Conservation (phyloP, 2,113 vertebrate genomes). For the Archilochus colubris region DNA sequence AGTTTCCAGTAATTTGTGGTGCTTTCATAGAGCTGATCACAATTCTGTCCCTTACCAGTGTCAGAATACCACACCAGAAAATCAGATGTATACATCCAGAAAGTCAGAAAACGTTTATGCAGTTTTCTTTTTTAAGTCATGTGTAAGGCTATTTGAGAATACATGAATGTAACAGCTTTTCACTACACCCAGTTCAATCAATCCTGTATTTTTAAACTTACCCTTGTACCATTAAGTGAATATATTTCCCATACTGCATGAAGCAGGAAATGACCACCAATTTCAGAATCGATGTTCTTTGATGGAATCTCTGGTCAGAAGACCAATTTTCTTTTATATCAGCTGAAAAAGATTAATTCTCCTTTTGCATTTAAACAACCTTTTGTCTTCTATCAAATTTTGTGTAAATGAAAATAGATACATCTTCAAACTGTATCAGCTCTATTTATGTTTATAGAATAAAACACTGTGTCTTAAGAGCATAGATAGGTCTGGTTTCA, state of each 20-base stretch:
- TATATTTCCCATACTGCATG: not conserved
- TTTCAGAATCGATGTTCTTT: not conserved
- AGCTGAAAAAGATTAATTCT: not conserved
- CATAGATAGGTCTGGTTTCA: conserved; percentile 34
- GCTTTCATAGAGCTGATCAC: not conserved
- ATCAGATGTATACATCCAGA: conserved; percentile 19
- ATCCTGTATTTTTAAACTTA: not conserved
- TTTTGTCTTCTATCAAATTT: conserved; percentile 32
- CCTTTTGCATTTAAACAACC: not conserved
- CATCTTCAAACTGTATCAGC: conserved; percentile 39
- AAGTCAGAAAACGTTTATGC: not conserved
- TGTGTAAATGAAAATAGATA: conserved; percentile 50
- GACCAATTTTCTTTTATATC: conserved; percentile 29
- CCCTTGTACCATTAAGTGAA: not conserved
- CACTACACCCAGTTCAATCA: not conserved
- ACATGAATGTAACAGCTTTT: conserved; percentile 35
- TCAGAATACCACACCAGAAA: not conserved
- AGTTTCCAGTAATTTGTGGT: not conserved
- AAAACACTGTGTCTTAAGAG: conserved; percentile 40
- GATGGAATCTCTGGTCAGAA: not conserved
- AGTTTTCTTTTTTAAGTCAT: not conserved
- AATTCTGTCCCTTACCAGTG: not conserved
- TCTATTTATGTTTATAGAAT: conserved; percentile 15
- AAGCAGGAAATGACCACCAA: not conserved
- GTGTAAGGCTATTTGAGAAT: conserved; percentile 29